phyloP scores from a whole-genome alignment of 1,140 invertebrate genomes.

The Drosophila biarmipes region DNA sequence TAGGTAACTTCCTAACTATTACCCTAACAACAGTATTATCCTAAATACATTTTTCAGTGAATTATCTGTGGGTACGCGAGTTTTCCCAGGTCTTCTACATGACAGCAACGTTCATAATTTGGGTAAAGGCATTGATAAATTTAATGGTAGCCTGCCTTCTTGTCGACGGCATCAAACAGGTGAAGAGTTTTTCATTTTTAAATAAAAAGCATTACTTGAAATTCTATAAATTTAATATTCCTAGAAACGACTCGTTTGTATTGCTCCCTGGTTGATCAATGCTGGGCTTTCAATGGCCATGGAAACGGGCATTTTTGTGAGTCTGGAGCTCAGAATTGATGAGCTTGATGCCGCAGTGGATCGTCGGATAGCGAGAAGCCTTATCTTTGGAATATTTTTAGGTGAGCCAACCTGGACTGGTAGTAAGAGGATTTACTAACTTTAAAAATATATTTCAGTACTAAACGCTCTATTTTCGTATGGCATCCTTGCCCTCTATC shows the following conservation, averaged over 20 bases:
- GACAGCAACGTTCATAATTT: conserved; percentile 74
- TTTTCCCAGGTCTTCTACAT: conserved; percentile 81
- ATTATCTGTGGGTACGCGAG: conserved; percentile 76
- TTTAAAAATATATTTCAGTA: conserved; percentile 31
- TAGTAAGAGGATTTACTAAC: no score
- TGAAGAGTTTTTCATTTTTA: conserved; percentile 8
- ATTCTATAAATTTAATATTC: not conserved
- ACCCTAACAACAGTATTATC: no score
- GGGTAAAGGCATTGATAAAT: conserved; percentile 80
- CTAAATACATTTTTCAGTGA: conserved; percentile 40
- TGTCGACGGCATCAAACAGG: conserved; percentile 81
- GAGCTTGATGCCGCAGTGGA: conserved; percentile 77
- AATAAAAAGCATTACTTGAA: not conserved
- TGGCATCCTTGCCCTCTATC: conserved; percentile 73
- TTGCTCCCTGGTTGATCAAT: conserved; percentile 81
- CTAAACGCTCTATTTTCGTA: conserved; percentile 71
- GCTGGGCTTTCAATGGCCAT: conserved; percentile 65
- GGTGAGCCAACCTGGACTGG: conserved; percentile 26
- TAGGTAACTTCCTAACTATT: conserved; percentile 40
- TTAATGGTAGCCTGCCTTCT: conserved; percentile 73
- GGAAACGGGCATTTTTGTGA: conserved; percentile 72
- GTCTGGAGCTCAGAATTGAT: conserved; percentile 76
- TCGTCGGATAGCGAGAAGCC: conserved; percentile 71
- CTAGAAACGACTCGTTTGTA: conserved; percentile 78
- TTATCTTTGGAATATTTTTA: conserved; percentile 76